Evolutionary conservation across 2,113 vertebrate species (phyloP).

Genomic region (Coracopsis vasa): DNA sequence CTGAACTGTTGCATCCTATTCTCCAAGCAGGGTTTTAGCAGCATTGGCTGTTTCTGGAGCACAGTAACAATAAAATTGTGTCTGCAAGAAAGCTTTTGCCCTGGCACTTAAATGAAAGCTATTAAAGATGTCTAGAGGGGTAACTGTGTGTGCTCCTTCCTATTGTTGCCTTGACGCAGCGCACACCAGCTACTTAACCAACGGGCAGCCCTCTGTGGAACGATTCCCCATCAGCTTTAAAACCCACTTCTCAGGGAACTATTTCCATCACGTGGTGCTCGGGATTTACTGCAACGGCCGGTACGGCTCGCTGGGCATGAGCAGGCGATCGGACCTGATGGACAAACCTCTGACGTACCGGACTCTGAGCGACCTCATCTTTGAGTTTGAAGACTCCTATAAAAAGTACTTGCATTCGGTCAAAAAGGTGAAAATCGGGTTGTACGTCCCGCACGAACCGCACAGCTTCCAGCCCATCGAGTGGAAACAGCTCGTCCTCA

Average conservation of each 20-base stretch:
- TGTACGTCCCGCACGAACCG: conserved; percentile 92
- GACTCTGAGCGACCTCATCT: conserved; percentile 93
- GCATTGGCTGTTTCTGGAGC: background rate
- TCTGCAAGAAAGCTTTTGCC: background rate
- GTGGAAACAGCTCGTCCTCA: conserved; percentile 95
- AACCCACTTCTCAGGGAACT: conserved; percentile 96
- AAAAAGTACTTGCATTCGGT: conserved; percentile 93
- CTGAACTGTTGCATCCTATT: background rate
- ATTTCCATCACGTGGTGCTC: conserved; percentile 95
- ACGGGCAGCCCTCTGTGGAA: conserved; percentile 90
- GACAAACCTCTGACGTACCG: conserved; percentile 90
- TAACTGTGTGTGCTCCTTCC: background rate
- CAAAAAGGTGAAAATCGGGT: conserved; percentile 94
- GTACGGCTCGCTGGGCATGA: conserved; percentile 94
- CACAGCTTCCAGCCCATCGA: conserved; percentile 96
- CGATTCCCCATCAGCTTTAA: conserved; percentile 99
- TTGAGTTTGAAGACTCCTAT: conserved; percentile 95
- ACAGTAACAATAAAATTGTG: background rate
- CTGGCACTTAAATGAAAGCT: background rate
- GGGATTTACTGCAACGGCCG: conserved; percentile 92
- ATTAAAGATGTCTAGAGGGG: background rate
- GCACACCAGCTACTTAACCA: conserved; percentile 89
- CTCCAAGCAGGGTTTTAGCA: background rate
- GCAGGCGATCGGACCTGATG: conserved; percentile 93
- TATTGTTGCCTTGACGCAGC: conserved; percentile 56